A percentile compares a stretch with the other conserved stretches of the same genome.
Evolutionary conservation across 1,140 invertebrate genomes (phyloP).

Genomic region (Zaprionus kolodkinae): DNA sequence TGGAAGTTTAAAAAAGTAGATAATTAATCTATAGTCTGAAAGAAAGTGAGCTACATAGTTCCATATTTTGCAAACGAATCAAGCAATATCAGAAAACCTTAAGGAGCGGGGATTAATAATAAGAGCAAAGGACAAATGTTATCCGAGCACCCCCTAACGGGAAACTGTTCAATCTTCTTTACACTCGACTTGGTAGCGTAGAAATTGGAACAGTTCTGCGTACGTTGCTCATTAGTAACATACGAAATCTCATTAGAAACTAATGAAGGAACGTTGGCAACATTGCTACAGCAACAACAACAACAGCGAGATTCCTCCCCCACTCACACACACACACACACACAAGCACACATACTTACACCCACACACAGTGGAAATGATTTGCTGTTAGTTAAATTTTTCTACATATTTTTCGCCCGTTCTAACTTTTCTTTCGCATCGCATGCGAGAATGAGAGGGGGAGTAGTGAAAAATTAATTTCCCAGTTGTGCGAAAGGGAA

Average conservation of each 20-base stretch:
- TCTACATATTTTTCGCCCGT: conserved; percentile 57
- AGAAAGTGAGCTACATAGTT: too few species aligned
- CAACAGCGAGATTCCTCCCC: conserved; percentile 17
- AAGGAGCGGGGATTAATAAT: neutral
- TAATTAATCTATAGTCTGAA: too few species aligned
- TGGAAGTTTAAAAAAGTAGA: too few species aligned
- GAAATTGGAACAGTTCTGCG: conserved; percentile 53
- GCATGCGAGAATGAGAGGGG: conserved; percentile 55
- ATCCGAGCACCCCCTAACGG: conserved; percentile 28
- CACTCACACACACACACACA: conserved; percentile 25
- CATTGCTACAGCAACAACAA: conserved; percentile 49
- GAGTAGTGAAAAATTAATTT: conserved; percentile 74
- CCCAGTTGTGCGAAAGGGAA: conserved; percentile 45
- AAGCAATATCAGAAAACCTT: too few species aligned
- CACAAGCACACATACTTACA: neutral
- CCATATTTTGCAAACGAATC: too few species aligned
- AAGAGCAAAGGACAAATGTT: neutral
- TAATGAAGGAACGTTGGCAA: conserved; percentile 65
- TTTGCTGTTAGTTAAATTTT: conserved; percentile 53
- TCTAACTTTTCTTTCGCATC: conserved; percentile 67
- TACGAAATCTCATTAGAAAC: conserved; percentile 79
- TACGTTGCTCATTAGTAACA: conserved; percentile 63
- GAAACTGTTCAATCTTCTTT: conserved; percentile 35
- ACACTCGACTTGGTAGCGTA: conserved; percentile 45
- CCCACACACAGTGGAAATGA: neutral